These are phyloP conservation scores for Atopsyche davidsoni DNA, from an alignment of 1,140 invertebrate species.

Conservation along the genomic window DNA sequence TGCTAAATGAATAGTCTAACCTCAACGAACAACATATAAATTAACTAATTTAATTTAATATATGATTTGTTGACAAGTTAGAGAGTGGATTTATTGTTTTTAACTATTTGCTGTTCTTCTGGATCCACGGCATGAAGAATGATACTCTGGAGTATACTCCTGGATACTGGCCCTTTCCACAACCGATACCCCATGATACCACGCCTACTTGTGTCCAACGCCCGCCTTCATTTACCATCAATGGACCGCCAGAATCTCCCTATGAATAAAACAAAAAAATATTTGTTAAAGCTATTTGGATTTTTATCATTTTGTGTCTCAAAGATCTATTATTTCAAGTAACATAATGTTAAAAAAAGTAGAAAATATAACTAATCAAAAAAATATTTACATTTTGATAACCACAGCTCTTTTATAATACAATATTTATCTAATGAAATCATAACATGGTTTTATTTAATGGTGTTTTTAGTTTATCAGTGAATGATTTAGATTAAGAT, in stretches of 20 bases:
- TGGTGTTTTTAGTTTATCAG: no score
- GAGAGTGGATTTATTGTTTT: not conserved
- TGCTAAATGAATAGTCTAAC: not conserved
- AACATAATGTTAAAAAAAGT: no score
- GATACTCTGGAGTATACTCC: constrained; percentile 80
- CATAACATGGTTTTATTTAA: no score
- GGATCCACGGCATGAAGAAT: constrained; percentile 47
- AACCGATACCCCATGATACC: constrained; percentile 90
- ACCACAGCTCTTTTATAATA: no score
- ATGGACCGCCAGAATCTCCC: constrained; percentile 88
- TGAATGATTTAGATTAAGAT: constrained; percentile 4
- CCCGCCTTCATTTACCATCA: constrained; percentile 72
- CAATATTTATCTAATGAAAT: no score
- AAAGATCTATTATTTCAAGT: no score
- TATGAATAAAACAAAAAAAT: constrained; percentile 41
- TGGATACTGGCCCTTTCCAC: constrained; percentile 84
- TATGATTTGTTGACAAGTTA: constrained; percentile 1
- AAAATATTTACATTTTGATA: no score
- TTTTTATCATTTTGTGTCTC: no score
- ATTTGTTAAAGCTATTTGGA: no score
- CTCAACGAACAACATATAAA: not conserved
- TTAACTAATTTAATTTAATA: constrained; percentile 1
- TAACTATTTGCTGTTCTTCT: constrained; percentile 41
- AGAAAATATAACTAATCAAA: no score
- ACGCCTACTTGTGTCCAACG: constrained; percentile 82